Conservation (phyloP, 2,113 vertebrate species). For the Corydoras maculifer region DNA sequence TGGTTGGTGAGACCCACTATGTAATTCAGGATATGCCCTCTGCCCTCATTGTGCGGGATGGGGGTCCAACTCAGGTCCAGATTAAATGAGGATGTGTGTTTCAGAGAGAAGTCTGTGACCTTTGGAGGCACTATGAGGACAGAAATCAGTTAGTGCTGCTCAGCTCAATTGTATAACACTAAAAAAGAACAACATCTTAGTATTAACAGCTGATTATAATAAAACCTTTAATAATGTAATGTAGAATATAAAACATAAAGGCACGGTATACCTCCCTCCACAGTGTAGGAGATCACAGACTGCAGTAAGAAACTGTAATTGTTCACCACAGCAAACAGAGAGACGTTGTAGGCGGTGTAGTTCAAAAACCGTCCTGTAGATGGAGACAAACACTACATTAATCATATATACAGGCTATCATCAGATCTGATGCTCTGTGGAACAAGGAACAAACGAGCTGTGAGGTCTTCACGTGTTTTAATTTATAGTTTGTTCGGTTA, state of each 20-base stretch:
- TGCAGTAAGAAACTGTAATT: slow-evolving; percentile 32
- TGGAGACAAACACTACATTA: slow-evolving; percentile 50
- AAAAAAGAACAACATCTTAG: too few relatives aligned
- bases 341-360: slow-evolving; percentile 56
- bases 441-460: too few relatives aligned
- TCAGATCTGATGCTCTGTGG: too few relatives aligned
- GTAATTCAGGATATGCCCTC: slow-evolving; percentile 50
- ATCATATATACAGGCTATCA: too few relatives aligned
- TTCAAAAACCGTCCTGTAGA: slow-evolving; percentile 57
- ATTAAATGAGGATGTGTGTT: slow-evolving; percentile 19
- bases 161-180: neutral
- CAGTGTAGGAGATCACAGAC: slow-evolving; percentile 46
- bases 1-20: slow-evolving; percentile 40
- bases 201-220: too few relatives aligned
- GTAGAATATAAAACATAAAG: too few relatives aligned
- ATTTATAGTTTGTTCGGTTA: too few relatives aligned
- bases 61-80: slow-evolving; percentile 55
- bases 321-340: slow-evolving; percentile 48
- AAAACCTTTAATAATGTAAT: too few relatives aligned
- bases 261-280: slow-evolving; percentile 50
- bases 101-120: slow-evolving; percentile 44
- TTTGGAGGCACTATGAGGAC: slow-evolving; percentile 48
- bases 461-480: too few relatives aligned
- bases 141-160: neutral
- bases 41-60: slow-evolving; percentile 38